Evolutionary conservation across 1,140 invertebrate genomes (phyloP), one percentile per base, ranked within the genome.

Genomic region (Physella acuta): DNA sequence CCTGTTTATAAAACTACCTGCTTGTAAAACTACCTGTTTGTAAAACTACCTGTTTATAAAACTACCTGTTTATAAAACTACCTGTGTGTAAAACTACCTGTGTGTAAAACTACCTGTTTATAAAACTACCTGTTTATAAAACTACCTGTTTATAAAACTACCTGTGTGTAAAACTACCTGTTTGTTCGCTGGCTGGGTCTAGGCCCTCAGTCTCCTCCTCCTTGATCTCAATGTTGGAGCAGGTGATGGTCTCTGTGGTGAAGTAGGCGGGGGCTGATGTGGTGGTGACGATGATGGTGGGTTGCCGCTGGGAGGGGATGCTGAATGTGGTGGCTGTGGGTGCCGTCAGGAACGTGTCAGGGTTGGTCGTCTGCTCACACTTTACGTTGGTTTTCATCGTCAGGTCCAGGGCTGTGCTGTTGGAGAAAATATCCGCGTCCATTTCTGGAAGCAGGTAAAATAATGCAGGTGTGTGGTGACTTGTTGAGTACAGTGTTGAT

Each of bases 231-330:
- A 72, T 59, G 61, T 65, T 72, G 44, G 73, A 72, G 44, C 73
- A 49, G 56, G 31, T 63, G 68, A 30, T 68, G 71, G 20, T 52
- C 34, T 56, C 51, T 33, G 52, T 17, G 36, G 62, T 59, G 59
- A 68, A 53, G 16, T 71, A n/a, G 60, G 71, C 20, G 26, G 67
- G 28, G 44, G 71, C 20, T 49, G 72, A 52, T 36, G 78, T 69
- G 52, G 79, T 75, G 16, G 78, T 73, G 24, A 79, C 68, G 36
- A 81, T 77, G 49, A 81, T 78, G 39, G 78, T 81, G 26, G 79
- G 75, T 68, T 75, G 73, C 30, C 74, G 74, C n/a, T n/a, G 3
- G 71, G 72, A 17, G 67, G 58, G 4, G 74, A 72, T 30, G 71
- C 63, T 52, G 73, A 68, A 28, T 53, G 49, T 64, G 62, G 62